Evolutionary conservation across 2,888 invertebrate species (phyloP).

Genomic region (Yponomeuta cagnagella): DNA sequence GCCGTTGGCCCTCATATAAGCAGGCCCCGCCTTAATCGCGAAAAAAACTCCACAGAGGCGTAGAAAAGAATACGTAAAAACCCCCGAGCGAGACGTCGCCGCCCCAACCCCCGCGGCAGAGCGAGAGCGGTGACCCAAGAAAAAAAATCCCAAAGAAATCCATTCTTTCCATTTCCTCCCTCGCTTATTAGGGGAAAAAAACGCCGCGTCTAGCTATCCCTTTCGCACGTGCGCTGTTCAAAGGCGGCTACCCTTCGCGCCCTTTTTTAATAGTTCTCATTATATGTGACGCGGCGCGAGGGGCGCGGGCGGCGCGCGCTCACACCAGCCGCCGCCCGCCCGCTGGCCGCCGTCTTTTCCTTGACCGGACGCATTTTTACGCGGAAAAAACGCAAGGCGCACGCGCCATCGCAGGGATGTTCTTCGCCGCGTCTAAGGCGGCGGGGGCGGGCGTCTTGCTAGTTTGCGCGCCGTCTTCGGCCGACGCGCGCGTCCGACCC

Average conservation of each 20-base stretch:
- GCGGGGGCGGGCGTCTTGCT: constrained; percentile 74
- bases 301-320: constrained; percentile 28
- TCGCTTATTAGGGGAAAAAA: constrained; percentile 71
- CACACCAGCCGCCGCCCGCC: constrained; percentile 37
- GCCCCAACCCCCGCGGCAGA: constrained; percentile 42
- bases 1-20: constrained; percentile 62
- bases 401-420: constrained; percentile 73
- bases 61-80: constrained; percentile 65
- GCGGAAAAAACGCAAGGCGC: constrained; percentile 73
- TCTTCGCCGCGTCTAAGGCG: constrained; percentile 71
- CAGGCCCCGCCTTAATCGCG: constrained; percentile 67
- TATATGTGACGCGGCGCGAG: constrained; percentile 31
- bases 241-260: constrained; percentile 50
- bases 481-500: constrained; percentile 73
- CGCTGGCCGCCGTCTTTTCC: constrained; percentile 64
- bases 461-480: constrained; percentile 74
- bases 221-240: constrained; percentile 58
- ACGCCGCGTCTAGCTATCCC: constrained; percentile 61
- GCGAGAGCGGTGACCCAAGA: constrained; percentile 56
- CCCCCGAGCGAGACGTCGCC: constrained; percentile 42
- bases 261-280: constrained; percentile 69
- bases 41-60: constrained; percentile 68
- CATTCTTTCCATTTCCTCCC: constrained; percentile 75
- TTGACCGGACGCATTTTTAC: constrained; percentile 75
- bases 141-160: constrained; percentile 73